phyloP scores from a whole-genome alignment of 2,113 vertebrate species.

The Datnioides undecimradiatus region DNA sequence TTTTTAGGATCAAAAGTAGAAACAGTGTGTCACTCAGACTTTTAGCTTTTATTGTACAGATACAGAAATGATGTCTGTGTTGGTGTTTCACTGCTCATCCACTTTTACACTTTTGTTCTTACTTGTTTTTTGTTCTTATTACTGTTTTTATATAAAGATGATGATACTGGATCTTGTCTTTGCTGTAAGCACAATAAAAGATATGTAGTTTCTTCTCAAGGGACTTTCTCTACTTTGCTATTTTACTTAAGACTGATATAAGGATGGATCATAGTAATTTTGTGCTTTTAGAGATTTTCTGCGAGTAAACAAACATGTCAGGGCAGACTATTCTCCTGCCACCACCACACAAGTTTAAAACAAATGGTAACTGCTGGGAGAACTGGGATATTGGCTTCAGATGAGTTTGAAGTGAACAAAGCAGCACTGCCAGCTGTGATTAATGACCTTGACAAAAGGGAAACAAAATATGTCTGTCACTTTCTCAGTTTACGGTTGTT shows the following conservation, averaged over 20 bases:
- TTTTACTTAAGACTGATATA: not conserved
- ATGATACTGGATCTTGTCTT: not conserved
- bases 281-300: not conserved
- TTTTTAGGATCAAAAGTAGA: not conserved
- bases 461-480: not conserved
- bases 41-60: not conserved
- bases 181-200: conserved; percentile 36
- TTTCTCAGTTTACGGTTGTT: not conserved
- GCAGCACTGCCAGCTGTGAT: not conserved
- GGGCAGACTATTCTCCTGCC: not conserved
- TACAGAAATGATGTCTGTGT: not conserved
- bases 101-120: not conserved
- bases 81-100: not conserved
- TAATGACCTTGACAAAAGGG: not conserved
- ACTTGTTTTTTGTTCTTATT: not conserved
- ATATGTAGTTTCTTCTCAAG: not conserved
- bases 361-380: not conserved
- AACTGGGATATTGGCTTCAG: not conserved
- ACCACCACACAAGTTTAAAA: not conserved
- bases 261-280: not conserved
- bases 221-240: not conserved
- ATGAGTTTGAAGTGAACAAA: not conserved
- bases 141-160: conserved; percentile 1
- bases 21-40: not conserved
- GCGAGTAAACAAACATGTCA: not conserved